Base-by-base conservation (phyloP, 2,888 invertebrate genomes). In the Atrina japonica region DNA sequence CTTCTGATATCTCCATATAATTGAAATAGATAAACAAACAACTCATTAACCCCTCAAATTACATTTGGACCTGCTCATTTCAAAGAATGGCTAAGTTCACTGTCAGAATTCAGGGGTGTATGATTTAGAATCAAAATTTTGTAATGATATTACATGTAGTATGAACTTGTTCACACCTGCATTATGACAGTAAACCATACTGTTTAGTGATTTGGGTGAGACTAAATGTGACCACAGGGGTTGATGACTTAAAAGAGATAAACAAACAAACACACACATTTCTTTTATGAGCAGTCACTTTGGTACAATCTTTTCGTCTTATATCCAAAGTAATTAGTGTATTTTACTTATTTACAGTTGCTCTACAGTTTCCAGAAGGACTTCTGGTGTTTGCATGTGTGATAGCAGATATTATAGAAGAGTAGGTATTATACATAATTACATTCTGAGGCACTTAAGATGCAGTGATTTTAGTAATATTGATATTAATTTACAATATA, bases 281-380 rank as follows among this genome's bases (percentile, higher is more conserved):
- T 5, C 14, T 2, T n/a, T n/a, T 50, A 14, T 14, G 23, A 21
- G 2, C 14, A 50, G 0, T 6, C 21, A 3, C 2, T 25, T 16
- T 27, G 27, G n/a, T 29, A 25, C n/a, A 53, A 53, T 27, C 53
- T 11, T 53, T 3, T 27, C 53, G n/a, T 5, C n/a, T n/a, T n/a
- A 25, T 21, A 3, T n/a, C 2, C 16, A n/a, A 35, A 7, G 23
- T 21, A 21, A n/a, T 7, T 18, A 23, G 9, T 23, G n/a, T 60
- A 61, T 56, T n/a, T 47, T 63, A 40, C 64, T 60, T 52, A 50
- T 59, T 86, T 88, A 75, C 80, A 91, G 97, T 99, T 0, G 98
- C 97, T 0, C 91, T 99, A 18, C 99, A 99, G 91, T 94, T 99
- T 93, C 99, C 99, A 0, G 99, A 99, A 93, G 99, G 93, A 6